Conservation (phyloP, 2,888 invertebrate genomes). For the Eupithecia inturbata region DNA sequence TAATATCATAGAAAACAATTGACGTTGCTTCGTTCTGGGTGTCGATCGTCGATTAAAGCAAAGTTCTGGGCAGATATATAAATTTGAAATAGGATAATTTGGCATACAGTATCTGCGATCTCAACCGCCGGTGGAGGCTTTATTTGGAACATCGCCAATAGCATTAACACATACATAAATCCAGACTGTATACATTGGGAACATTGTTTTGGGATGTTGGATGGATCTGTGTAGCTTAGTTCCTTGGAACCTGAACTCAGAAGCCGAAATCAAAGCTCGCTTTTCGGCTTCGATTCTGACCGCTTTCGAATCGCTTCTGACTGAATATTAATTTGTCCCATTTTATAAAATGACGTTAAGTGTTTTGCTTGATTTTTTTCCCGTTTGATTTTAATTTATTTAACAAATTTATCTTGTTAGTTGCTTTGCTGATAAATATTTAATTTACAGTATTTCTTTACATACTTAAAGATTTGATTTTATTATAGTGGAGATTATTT, state of each 20-base stretch:
- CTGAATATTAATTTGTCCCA: neutral
- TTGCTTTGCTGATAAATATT: too few species aligned
- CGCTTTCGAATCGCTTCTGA: too few species aligned
- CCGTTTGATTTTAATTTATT: too few species aligned
- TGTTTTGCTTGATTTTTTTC: neutral
- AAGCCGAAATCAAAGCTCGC: neutral
- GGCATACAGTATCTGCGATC: slow-evolving; percentile 58
- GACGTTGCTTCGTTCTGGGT: neutral
- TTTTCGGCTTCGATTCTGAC: too few species aligned
- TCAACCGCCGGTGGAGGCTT: slow-evolving; percentile 59
- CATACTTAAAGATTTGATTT: too few species aligned
- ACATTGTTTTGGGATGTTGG: slow-evolving; percentile 17
- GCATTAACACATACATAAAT: slow-evolving; percentile 68
- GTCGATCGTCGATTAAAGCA: slow-evolving; percentile 3
- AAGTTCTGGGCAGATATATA: neutral
- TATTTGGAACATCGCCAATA: slow-evolving; percentile 71
- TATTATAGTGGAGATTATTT: too few species aligned
- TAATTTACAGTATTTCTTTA: too few species aligned
- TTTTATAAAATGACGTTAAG: neutral
- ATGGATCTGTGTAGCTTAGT: slow-evolving; percentile 12
- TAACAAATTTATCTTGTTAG: too few species aligned
- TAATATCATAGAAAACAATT: neutral
- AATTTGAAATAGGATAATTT: slow-evolving; percentile 64
- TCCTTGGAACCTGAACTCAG: neutral
- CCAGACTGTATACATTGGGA: slow-evolving; percentile 36